phyloP scores from a whole-genome alignment of 2,113 vertebrate species.

The Charadrius vociferus region DNA sequence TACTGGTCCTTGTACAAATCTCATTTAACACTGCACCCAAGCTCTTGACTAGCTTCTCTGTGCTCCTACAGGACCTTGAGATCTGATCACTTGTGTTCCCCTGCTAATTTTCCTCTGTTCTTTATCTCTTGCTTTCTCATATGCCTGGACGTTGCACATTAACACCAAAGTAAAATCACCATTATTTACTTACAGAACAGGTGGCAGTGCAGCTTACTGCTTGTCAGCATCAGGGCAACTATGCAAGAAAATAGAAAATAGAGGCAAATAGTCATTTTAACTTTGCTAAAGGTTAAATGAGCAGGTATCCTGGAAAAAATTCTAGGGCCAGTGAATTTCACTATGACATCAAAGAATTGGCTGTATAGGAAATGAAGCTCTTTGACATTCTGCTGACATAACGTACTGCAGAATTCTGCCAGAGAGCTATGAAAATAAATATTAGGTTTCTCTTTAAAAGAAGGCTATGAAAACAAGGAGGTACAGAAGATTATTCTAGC shows the following conservation, averaged over 20 bases:
- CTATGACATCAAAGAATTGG: neutral
- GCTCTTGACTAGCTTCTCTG: neutral
- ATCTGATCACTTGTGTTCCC: neutral
- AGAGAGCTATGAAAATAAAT: neutral
- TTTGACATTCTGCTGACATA: neutral
- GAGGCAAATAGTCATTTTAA: neutral
- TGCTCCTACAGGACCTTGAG: neutral
- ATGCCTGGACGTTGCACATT: accelerated
- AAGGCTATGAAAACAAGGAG: neutral
- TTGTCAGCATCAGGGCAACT: neutral
- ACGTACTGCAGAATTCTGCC: neutral
- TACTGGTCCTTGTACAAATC: neutral
- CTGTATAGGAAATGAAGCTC: neutral
- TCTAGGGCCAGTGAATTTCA: neutral
- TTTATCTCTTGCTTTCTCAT: neutral
- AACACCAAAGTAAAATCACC: neutral
- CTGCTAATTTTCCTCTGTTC: neutral
- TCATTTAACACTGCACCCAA: neutral
- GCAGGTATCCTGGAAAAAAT: neutral
- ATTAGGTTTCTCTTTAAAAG: neutral
- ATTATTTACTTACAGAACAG: neutral
- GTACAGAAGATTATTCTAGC: slow-evolving; percentile 6
- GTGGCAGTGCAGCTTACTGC: neutral
- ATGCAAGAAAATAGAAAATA: neutral
- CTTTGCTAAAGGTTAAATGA: neutral